Conservation (phyloP, 2,113 vertebrate species). For the Myotis davidii region DNA sequence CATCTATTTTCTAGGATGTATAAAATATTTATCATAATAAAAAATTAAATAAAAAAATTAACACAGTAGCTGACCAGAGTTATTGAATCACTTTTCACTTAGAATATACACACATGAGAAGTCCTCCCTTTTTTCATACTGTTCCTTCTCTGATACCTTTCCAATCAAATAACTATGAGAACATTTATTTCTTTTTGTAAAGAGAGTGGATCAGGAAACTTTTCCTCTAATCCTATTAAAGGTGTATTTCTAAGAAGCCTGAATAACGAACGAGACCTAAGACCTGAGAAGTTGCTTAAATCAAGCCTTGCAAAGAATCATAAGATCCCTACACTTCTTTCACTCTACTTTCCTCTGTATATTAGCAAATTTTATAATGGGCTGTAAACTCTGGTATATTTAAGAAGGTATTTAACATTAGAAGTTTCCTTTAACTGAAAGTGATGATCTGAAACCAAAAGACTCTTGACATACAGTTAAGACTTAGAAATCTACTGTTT, state of each 20-base stretch:
- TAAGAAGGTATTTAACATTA: neutral
- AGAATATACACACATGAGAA: neutral
- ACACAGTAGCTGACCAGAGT: neutral
- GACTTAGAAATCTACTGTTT: neutral
- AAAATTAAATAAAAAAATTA: neutral
- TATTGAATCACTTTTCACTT: neutral
- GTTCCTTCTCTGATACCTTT: neutral
- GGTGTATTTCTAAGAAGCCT: neutral
- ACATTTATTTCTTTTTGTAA: neutral
- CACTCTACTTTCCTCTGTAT: neutral
- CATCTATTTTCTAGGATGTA: neutral
- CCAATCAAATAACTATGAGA: neutral
- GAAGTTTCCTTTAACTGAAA: constrained; percentile 33
- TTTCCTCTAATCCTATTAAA: neutral
- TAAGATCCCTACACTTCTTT: neutral
- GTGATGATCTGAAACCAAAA: neutral
- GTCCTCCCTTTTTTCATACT: neutral
- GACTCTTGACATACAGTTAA: neutral
- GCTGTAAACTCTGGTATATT: neutral
- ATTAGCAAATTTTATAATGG: neutral
- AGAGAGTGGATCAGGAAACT: neutral
- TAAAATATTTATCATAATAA: neutral
- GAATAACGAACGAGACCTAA: neutral
- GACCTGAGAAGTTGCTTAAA: neutral
- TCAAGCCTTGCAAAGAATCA: neutral